Evolutionary conservation across 2,888 invertebrate species (phyloP).

Genomic region (Tinea pellionella): DNA sequence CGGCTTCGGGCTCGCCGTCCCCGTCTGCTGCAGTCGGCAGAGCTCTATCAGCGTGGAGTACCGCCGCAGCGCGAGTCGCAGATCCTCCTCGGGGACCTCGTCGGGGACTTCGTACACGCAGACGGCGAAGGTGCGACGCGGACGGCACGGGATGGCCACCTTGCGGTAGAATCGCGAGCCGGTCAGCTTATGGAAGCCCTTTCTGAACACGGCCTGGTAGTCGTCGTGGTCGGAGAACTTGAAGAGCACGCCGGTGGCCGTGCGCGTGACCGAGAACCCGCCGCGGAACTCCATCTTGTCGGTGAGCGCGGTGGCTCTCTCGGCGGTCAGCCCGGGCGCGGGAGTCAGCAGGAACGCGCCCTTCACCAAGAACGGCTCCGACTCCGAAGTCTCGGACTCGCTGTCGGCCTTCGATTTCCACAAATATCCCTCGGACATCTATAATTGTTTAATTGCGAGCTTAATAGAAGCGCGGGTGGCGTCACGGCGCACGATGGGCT

Average conservation of each 20-base stretch:
- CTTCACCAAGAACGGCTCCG: slow-evolving; percentile 82
- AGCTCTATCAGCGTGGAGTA: slow-evolving; percentile 85
- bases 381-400: slow-evolving; percentile 82
- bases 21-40: slow-evolving; percentile 70
- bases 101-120: slow-evolving; percentile 86
- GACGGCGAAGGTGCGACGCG: slow-evolving; percentile 87
- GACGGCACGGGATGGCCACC: slow-evolving; percentile 87
- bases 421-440: slow-evolving; percentile 65
- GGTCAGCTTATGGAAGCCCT: slow-evolving; percentile 88
- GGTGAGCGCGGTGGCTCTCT: slow-evolving; percentile 86
- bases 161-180: slow-evolving; percentile 88
- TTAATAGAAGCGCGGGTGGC: too few relatives aligned
- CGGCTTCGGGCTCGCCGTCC: slow-evolving; percentile 23
- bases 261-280: slow-evolving; percentile 87
- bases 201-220: slow-evolving; percentile 87
- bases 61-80: slow-evolving; percentile 83
- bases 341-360: slow-evolving; percentile 88
- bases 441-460: slow-evolving; percentile 17
- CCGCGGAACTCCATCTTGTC: slow-evolving; percentile 91
- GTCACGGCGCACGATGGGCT: too few relatives aligned
- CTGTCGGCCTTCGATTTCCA: slow-evolving; percentile 76
- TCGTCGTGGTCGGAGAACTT: slow-evolving; percentile 90
- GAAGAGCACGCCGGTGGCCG: slow-evolving; percentile 88
- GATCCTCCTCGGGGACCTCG: slow-evolving; percentile 87
- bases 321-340: slow-evolving; percentile 86